Evolutionary conservation across 2,797 vertebrate species (phyloP).

Genomic region (Hoplostethus atlanticus): DNA sequence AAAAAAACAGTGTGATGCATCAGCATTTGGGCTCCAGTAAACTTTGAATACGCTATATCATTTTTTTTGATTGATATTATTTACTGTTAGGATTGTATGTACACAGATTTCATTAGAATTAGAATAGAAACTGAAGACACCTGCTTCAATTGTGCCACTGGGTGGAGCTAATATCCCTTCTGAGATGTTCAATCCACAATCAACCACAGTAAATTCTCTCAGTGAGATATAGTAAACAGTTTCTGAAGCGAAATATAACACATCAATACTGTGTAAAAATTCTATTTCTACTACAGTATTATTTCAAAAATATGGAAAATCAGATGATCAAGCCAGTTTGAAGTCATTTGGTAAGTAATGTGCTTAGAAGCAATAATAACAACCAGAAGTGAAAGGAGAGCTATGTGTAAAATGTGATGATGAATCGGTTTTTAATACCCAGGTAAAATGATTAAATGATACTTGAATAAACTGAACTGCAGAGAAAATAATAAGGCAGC

Average conservation of each 20-base stretch:
- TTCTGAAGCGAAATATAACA: neutral
- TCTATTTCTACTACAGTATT: too few relatives aligned
- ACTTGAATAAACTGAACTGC: neutral
- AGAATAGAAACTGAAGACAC: slow-evolving; percentile 33
- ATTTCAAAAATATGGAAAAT: neutral
- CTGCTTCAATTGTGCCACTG: slow-evolving; percentile 14
- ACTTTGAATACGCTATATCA: too few relatives aligned
- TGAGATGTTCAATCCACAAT: neutral
- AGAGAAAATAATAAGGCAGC: neutral
- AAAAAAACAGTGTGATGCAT: neutral
- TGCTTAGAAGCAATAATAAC: too few relatives aligned
- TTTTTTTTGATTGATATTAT: too few relatives aligned
- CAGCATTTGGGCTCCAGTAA: neutral
- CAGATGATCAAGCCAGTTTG: neutral
- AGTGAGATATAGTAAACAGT: neutral
- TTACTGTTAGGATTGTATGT: neutral
- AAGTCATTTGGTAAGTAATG: neutral
- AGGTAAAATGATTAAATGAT: neutral
- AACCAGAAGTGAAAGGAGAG: neutral
- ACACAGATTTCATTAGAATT: slow-evolving; percentile 8
- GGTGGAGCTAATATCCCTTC: slow-evolving; percentile 19
- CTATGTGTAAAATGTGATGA: slow-evolving; percentile 2
- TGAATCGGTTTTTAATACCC: neutral
- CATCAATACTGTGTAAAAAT: too few relatives aligned
- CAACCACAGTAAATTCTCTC: neutral